These are phyloP conservation scores for Azorinus chamasolen DNA, from an alignment of 2,888 invertebrate species.

Conservation along the genomic window DNA sequence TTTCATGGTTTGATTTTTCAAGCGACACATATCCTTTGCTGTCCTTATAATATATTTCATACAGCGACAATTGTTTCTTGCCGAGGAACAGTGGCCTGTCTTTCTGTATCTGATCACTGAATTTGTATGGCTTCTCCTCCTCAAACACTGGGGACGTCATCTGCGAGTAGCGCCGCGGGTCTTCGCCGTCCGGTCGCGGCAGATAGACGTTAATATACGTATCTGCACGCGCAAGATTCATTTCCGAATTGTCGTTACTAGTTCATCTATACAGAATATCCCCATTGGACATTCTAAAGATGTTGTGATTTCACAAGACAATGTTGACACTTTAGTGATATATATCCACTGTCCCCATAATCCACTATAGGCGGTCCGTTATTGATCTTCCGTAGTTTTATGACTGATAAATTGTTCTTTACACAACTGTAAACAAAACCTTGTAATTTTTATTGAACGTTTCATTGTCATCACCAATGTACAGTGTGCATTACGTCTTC, in stretches of 20 bases:
- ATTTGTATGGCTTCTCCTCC: slow-evolving; percentile 67
- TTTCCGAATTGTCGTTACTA: not conserved
- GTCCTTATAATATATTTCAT: slow-evolving; percentile 61
- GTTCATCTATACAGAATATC: too few relatives aligned
- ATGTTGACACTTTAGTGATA: too few relatives aligned
- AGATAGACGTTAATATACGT: slow-evolving; percentile 70
- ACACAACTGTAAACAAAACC: too few relatives aligned
- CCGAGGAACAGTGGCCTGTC: slow-evolving; percentile 73
- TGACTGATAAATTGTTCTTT: too few relatives aligned
- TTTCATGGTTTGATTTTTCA: slow-evolving; percentile 16
- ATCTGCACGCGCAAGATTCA: slow-evolving; percentile 55
- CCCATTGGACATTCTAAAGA: too few relatives aligned
- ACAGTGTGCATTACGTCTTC: too few relatives aligned
- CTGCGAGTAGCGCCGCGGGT: slow-evolving; percentile 40
- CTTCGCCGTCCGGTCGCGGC: slow-evolving; percentile 64
- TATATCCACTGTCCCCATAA: too few relatives aligned
- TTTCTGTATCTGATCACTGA: slow-evolving; percentile 74
- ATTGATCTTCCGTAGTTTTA: too few relatives aligned
- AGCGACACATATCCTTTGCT: slow-evolving; percentile 28
- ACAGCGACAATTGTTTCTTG: slow-evolving; percentile 61
- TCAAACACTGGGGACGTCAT: slow-evolving; percentile 66
- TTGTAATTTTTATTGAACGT: too few relatives aligned
- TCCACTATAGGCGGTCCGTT: too few relatives aligned
- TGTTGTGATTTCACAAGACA: too few relatives aligned
- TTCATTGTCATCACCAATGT: too few relatives aligned